phyloP scores from a whole-genome alignment of 2,797 vertebrate genomes.

The Clarias laeviceps region DNA sequence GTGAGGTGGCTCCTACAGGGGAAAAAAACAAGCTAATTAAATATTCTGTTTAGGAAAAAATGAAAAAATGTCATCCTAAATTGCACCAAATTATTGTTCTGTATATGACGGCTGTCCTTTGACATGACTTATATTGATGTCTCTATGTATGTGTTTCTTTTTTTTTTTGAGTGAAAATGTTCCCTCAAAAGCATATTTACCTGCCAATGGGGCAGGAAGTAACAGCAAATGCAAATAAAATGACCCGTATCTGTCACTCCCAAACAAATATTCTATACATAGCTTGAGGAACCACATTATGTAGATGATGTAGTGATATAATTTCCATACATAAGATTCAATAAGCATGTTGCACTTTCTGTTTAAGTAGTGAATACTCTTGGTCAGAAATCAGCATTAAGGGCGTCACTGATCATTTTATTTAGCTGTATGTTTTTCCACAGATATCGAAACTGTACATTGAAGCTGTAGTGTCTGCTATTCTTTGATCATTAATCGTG shows the following conservation, averaged over 20 bases:
- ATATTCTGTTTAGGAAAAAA: not conserved
- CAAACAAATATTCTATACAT: slow-evolving; percentile 1
- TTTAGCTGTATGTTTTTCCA: not conserved
- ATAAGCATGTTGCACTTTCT: not conserved
- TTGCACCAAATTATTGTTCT: not conserved
- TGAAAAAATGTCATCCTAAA: not conserved
- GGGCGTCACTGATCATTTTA: not conserved
- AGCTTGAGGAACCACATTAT: not conserved
- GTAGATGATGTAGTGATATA: not conserved
- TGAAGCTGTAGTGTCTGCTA: not conserved
- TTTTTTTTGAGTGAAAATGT: not conserved
- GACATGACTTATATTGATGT: not conserved
- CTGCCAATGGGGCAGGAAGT: not conserved
- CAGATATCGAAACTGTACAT: not conserved
- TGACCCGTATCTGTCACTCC: not conserved
- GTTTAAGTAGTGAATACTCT: not conserved
- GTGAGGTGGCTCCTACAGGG: slow-evolving; percentile 63
- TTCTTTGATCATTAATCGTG: not conserved
- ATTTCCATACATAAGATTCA: not conserved
- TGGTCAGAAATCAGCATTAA: no score
- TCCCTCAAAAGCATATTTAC: not conserved
- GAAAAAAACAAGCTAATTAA: slow-evolving; percentile 18
- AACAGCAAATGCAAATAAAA: not conserved
- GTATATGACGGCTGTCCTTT: not conserved
- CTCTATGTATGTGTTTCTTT: not conserved